phyloP scores from a whole-genome alignment of 2,888 invertebrate genomes.

The Stenodera caucasica region DNA sequence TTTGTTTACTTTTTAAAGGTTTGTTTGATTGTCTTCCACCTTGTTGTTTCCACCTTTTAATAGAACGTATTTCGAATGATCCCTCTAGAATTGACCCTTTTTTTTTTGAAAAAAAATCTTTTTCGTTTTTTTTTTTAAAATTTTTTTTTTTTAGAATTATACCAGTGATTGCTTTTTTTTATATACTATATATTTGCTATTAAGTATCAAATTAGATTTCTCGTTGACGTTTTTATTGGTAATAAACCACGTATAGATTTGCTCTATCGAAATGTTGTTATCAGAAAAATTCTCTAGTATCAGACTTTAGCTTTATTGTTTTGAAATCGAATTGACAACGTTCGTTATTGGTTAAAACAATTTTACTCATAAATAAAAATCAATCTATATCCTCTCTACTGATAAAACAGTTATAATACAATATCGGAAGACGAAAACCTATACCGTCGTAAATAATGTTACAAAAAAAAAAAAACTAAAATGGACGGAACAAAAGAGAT shows the following conservation, averaged over 20 bases:
- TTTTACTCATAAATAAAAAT: neutral
- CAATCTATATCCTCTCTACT: neutral
- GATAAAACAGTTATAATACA: neutral
- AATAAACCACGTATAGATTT: neutral
- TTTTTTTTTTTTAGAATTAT: too few species aligned
- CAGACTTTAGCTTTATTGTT: neutral
- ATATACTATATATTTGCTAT: too few species aligned
- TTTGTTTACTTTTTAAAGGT: conserved; percentile 29
- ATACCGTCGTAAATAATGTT: neutral
- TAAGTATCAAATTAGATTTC: too few species aligned
- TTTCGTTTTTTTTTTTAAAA: too few species aligned
- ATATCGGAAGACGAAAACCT: neutral
- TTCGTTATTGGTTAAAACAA: neutral
- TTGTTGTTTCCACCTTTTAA: conserved; percentile 16
- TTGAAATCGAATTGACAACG: neutral
- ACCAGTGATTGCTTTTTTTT: too few species aligned
- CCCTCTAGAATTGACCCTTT: neutral
- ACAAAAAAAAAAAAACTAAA: neutral
- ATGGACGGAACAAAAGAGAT: neutral
- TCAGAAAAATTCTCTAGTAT: neutral
- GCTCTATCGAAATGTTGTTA: neutral
- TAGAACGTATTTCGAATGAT: conserved; percentile 7
- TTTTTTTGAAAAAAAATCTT: neutral
- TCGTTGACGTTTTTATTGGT: too few species aligned
- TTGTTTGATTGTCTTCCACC: conserved; percentile 24